Conservation (phyloP, 2,888 invertebrate species). For the Plebejus argus region DNA sequence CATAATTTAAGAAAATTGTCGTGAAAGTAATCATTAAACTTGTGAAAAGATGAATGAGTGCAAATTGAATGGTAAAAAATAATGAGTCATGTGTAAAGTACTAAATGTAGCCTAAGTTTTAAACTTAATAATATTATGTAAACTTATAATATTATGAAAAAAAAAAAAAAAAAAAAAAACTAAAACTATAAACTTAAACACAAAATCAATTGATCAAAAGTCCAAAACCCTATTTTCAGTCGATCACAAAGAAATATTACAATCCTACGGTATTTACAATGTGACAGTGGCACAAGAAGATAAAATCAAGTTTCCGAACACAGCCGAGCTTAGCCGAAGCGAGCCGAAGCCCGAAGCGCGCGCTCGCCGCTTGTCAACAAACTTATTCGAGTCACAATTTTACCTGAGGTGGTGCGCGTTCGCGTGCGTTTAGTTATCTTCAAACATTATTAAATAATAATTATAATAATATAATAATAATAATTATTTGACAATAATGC, state of each 20-base stretch:
- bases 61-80: not conserved
- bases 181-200: not conserved
- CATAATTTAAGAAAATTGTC: not conserved
- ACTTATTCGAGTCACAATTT: conserved; percentile 61
- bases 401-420: conserved; percentile 58
- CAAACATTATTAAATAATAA: conserved; percentile 29
- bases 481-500: no score
- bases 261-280: not conserved
- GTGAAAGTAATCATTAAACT: not conserved
- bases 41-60: not conserved
- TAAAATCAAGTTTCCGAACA: conserved; percentile 41
- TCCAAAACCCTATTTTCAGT: not conserved
- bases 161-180: no score
- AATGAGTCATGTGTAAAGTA: not conserved
- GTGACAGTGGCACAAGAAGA: conserved; percentile 1
- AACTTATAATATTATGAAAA: no score
- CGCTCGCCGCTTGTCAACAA: conserved; percentile 75
- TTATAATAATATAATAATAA: no score
- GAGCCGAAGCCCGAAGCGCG: conserved; percentile 63
- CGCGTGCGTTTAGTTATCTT: conserved; percentile 39
- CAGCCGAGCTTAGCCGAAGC: conserved; percentile 56
- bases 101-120: not conserved
- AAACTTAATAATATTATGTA: not conserved
- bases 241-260: not conserved
- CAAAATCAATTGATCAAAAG: not conserved